Conservation (phyloP, 2,113 vertebrate species). For the Sardina pilchardus region DNA sequence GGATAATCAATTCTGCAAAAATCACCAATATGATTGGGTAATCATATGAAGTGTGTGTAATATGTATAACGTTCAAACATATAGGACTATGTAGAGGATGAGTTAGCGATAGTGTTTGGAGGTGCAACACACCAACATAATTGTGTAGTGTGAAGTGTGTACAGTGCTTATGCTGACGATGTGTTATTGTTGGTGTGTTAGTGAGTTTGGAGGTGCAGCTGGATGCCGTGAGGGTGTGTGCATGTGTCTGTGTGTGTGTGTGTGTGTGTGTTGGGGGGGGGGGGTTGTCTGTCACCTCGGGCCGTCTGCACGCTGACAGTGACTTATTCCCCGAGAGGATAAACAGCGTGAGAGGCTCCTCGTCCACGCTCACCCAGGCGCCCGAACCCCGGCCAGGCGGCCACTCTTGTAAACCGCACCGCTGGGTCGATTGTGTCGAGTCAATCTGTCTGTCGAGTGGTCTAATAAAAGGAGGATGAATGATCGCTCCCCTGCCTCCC, state of each 20-base stretch:
- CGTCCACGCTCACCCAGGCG: conserved; percentile 29
- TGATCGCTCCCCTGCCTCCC: conserved; percentile 38
- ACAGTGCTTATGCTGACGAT: too few species aligned
- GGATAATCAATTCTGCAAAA: too few species aligned
- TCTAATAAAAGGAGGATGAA: conserved; percentile 60
- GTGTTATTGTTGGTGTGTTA: background rate
- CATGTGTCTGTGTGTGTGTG: too few species aligned
- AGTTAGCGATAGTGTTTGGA: too few species aligned
- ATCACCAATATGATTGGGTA: too few species aligned
- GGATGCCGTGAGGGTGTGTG: background rate
- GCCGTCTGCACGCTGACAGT: conserved; percentile 38
- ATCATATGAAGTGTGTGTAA: too few species aligned
- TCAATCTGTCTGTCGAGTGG: conserved; percentile 68
- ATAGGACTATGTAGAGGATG: too few species aligned
- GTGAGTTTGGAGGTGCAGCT: background rate
- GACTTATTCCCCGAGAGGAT: conserved; percentile 41
- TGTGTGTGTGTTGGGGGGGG: too few species aligned
- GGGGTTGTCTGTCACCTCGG: conserved; percentile 45
- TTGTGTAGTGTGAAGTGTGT: too few species aligned
- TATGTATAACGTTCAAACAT: too few species aligned
- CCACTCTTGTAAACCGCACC: conserved; percentile 37
- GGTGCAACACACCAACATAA: too few species aligned
- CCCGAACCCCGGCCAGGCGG: conserved; percentile 16
- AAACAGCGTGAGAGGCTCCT: conserved; percentile 45
- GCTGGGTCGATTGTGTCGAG: conserved; percentile 58